These are phyloP conservation scores for Apamea epomidion DNA, from an alignment of 2,888 invertebrate species.

Conservation along the genomic window DNA sequence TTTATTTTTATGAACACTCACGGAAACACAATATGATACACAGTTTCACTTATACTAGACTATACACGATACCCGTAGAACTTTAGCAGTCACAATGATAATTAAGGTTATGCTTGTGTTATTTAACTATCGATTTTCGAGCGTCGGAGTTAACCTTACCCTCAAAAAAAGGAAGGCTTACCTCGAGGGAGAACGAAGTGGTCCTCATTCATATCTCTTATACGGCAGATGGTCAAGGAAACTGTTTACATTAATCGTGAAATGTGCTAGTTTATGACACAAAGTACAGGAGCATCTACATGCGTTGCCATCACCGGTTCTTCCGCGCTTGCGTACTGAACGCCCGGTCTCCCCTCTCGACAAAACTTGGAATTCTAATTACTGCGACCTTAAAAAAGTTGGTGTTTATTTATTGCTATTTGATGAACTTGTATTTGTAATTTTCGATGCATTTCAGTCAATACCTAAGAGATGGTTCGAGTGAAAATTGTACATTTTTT, in stretches of 20 bases:
- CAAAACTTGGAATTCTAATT: conserved; percentile 69
- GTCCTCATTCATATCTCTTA: conserved; percentile 96
- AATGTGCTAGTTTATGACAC: conserved; percentile 62
- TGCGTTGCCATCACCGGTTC: conserved; percentile 67
- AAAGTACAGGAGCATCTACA: conserved; percentile 60
- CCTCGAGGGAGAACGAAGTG: conserved; percentile 96
- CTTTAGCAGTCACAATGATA: conserved; percentile 35
- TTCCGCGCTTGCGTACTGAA: conserved; percentile 77
- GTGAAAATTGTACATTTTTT: neutral
- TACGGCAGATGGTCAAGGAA: conserved; percentile 82
- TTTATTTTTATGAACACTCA: conserved; percentile 3
- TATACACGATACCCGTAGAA: conserved; percentile 1
- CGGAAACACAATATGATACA: conserved; percentile 7
- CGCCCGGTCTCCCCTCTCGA: conserved; percentile 67
- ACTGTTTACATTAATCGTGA: conserved; percentile 71
- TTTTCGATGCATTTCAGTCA: neutral
- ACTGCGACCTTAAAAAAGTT: conserved; percentile 65
- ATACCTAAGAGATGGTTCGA: neutral
- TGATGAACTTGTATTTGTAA: neutral
- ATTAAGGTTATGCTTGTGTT: conserved; percentile 85
- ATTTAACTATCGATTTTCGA: conserved; percentile 86
- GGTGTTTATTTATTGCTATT: conserved; percentile 13
- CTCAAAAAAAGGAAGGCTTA: conserved; percentile 82
- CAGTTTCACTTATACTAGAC: conserved; percentile 2
- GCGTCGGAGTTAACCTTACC: conserved; percentile 68